Evolutionary conservation across 2,888 invertebrate genomes (phyloP).

Genomic region (Ametastegia equiseti): DNA sequence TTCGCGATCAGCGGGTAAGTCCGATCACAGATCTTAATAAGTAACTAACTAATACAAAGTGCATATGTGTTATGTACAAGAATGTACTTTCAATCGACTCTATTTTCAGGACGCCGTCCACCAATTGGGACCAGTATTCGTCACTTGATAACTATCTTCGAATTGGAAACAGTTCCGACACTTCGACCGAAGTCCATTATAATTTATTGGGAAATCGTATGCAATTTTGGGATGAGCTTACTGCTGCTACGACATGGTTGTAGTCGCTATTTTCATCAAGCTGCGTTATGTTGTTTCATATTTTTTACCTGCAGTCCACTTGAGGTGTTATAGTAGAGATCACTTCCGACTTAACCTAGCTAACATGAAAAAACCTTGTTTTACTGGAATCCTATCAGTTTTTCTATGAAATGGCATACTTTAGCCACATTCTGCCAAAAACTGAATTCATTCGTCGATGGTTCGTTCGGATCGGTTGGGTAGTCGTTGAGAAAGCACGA

Average conservation of each 20-base stretch:
- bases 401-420: too few relatives aligned
- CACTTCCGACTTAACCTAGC: too few relatives aligned
- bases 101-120: not conserved
- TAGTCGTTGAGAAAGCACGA: too few relatives aligned
- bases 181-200: not conserved
- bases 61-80: not conserved
- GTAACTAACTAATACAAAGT: not conserved
- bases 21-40: not conserved
- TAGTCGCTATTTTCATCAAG: not conserved
- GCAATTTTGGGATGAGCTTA: not conserved
- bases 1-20: constrained; percentile 1
- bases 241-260: not conserved
- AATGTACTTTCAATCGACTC: too few relatives aligned
- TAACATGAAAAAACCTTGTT: too few relatives aligned
- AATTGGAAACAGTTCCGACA: constrained; percentile 3
- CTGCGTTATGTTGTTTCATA: too few relatives aligned
- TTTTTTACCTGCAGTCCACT: too few relatives aligned
- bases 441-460: too few relatives aligned
- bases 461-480: too few relatives aligned
- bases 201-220: not conserved
- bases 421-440: too few relatives aligned
- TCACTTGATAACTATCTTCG: not conserved
- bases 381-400: too few relatives aligned
- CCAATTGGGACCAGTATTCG: not conserved
- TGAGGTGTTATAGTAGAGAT: too few relatives aligned